Evolutionary conservation across 2,888 invertebrate genomes (phyloP).

Genomic region (Mimumesa dahlbomi): DNA sequence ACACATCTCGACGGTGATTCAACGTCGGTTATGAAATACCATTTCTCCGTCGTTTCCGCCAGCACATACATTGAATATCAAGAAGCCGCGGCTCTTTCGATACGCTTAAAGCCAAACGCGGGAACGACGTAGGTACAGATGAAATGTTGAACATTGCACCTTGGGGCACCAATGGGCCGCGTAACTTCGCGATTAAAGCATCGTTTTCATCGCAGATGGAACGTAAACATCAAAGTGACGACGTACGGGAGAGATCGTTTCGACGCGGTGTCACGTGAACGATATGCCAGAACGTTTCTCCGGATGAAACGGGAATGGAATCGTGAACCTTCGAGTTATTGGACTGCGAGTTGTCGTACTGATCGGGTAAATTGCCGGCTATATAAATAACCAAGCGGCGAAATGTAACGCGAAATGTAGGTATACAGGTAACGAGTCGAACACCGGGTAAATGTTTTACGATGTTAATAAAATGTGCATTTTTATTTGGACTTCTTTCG

Average conservation of each 20-base stretch:
- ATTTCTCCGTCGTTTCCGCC: neutral
- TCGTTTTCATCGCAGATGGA: constrained; percentile 34
- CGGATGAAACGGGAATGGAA: neutral
- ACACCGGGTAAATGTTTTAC: no score
- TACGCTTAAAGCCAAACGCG: neutral
- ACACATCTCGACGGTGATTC: neutral
- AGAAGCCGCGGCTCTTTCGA: neutral
- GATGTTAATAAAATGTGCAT: no score
- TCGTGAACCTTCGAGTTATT: constrained; percentile 10
- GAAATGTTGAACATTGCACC: neutral
- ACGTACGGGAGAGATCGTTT: neutral
- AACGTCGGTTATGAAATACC: neutral
- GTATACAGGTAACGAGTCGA: no score
- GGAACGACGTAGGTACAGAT: neutral
- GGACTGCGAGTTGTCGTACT: constrained; percentile 18
- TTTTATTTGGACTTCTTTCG: no score
- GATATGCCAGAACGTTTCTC: neutral
- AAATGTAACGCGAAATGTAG: no score
- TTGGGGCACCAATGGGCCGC: constrained; percentile 4
- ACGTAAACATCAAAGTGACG: constrained; percentile 42
- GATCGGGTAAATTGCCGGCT: constrained; percentile 16
- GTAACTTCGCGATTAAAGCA: constrained; percentile 43
- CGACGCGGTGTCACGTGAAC: no score
- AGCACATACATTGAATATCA: neutral
- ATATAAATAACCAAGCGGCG: no score